Evolutionary conservation across 1,140 invertebrate species (phyloP).

Genomic region (Drosophila aff.): DNA sequence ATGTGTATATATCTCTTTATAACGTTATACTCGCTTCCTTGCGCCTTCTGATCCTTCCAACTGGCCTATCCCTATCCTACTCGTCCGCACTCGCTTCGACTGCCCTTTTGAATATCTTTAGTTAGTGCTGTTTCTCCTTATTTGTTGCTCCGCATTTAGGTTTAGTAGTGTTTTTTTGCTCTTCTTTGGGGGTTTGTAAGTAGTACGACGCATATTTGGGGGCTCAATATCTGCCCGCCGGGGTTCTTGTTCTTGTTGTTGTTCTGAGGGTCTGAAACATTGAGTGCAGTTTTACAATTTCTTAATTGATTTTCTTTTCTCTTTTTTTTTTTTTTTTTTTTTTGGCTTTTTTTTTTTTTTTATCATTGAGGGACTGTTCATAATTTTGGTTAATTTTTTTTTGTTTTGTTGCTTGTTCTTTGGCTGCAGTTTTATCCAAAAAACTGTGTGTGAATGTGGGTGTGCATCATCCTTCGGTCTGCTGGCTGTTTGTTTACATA

Average conservation of each 20-base stretch:
- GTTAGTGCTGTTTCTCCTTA: constrained; percentile 51
- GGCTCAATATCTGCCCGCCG: constrained; percentile 37
- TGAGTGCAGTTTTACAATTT: constrained; percentile 81
- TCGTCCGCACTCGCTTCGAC: too few species aligned
- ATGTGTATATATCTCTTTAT: constrained; percentile 46
- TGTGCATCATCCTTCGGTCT: constrained; percentile 30
- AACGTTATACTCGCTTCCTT: constrained; percentile 64
- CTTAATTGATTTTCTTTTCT: constrained; percentile 58
- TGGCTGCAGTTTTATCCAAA: constrained; percentile 73
- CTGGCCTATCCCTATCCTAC: constrained; percentile 24
- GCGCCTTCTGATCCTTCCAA: constrained; percentile 49
- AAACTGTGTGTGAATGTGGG: constrained; percentile 58
- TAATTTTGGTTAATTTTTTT: constrained; percentile 68
- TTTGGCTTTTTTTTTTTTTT: constrained; percentile 12
- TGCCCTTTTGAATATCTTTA: constrained; percentile 53
- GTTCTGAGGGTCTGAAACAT: constrained; percentile 69
- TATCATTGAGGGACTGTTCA: constrained; percentile 16
- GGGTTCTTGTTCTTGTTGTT: constrained; percentile 9
- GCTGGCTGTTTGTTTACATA: constrained; percentile 78
- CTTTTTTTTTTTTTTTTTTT: constrained; percentile 55
- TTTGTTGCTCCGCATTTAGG: constrained; percentile 61
- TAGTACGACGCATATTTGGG: constrained; percentile 51
- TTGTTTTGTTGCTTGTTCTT: constrained; percentile 48
- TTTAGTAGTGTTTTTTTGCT: constrained; percentile 50
- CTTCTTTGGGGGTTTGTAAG: constrained; percentile 38